Conservation (phyloP, 2,888 invertebrate species). For the Criorhina ranunculi region DNA sequence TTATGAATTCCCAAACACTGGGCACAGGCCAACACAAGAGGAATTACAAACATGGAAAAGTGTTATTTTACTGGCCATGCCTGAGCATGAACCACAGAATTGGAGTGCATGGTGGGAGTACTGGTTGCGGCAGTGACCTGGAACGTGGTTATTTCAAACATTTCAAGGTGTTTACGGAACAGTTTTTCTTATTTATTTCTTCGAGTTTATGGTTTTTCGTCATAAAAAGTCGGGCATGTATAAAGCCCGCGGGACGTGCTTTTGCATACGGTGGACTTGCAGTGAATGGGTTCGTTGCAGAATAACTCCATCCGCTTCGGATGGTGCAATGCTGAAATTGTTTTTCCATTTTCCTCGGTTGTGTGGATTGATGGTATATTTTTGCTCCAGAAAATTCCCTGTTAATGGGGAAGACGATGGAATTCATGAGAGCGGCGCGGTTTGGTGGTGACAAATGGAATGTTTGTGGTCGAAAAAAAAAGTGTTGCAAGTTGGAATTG, state of each 20-base stretch:
- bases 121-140: slow-evolving; percentile 34
- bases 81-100: slow-evolving; percentile 45
- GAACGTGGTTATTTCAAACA: slow-evolving; percentile 47
- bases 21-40: slow-evolving; percentile 28
- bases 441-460: slow-evolving; percentile 45
- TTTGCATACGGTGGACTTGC: slow-evolving; percentile 47
- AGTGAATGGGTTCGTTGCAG: slow-evolving; percentile 18
- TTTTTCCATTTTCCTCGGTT: slow-evolving; percentile 8
- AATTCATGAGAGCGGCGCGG: background rate
- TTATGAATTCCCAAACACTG: slow-evolving; percentile 56
- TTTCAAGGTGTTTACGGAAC: slow-evolving; percentile 62
- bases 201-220: slow-evolving; percentile 20
- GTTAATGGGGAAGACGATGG: background rate
- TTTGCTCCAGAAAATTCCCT: slow-evolving; percentile 41
- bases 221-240: background rate
- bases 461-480: background rate
- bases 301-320: slow-evolving; percentile 14
- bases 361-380: slow-evolving; percentile 24
- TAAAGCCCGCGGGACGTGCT: slow-evolving; percentile 52
- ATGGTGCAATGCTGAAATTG: slow-evolving; percentile 54
- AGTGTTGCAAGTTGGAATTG: no score
- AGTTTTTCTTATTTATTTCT: slow-evolving; percentile 44
- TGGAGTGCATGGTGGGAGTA: slow-evolving; percentile 37
- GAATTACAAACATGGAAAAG: slow-evolving; percentile 58
- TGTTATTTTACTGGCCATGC: slow-evolving; percentile 6